A percentile compares a stretch with the other conserved stretches of the same genome.
These are phyloP conservation scores for Premnoplex brunnescens DNA, from an alignment of 2,797 vertebrate genomes.

Conservation along the genomic window DNA sequence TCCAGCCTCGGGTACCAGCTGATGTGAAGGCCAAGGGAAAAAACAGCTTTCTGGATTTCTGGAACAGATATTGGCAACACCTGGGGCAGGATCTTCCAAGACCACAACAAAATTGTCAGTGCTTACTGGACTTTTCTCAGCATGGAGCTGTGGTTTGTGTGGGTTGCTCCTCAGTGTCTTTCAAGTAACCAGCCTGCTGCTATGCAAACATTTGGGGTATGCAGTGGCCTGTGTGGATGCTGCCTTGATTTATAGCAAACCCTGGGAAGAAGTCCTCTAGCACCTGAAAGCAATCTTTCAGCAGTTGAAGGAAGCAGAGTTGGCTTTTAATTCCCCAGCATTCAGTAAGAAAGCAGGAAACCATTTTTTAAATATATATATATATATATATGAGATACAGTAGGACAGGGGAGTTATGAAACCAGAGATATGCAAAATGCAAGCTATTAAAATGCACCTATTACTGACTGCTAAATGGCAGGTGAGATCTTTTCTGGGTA, in stretches of 20 bases:
- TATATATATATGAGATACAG: background rate
- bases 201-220: constrained; percentile 3
- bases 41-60: constrained; percentile 16
- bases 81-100: constrained; percentile 25
- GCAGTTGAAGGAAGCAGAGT: constrained; percentile 30
- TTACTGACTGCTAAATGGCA: constrained; percentile 41
- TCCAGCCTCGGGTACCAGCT: constrained; percentile 14
- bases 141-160: constrained; percentile 36
- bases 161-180: constrained; percentile 13
- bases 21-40: background rate
- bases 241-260: constrained; percentile 33
- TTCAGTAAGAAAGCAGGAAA: constrained; percentile 43
- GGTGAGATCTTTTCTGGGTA: constrained; percentile 55
- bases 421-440: constrained; percentile 41
- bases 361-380: background rate
- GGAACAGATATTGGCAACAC: constrained; percentile 18
- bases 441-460: constrained; percentile 48
- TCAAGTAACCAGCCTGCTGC: constrained; percentile 20
- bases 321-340: constrained; percentile 45
- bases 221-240: constrained; percentile 12
- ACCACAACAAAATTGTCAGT: constrained; percentile 27
- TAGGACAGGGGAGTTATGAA: constrained; percentile 45
- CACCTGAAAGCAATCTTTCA: constrained; percentile 72
- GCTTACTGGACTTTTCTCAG: constrained; percentile 12
- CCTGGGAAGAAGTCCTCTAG: constrained; percentile 31